Conservation (phyloP, 2,113 vertebrate species). For the Orthonyx spaldingii region DNA sequence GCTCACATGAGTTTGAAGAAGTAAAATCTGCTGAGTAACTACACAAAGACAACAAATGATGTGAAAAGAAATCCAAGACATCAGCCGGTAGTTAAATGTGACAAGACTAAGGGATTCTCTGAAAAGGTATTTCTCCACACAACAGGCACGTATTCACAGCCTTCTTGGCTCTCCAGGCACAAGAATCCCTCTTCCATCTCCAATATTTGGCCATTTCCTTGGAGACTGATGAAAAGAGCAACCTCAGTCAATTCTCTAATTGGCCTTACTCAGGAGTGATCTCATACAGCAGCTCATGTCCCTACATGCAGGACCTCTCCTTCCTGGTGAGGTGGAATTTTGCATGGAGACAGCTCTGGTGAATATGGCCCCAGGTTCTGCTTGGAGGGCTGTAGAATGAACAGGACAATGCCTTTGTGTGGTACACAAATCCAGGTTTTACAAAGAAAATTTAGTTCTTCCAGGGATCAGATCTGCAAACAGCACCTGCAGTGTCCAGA, state of each 20-base stretch:
- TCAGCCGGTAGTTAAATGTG: not conserved
- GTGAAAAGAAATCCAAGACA: not conserved
- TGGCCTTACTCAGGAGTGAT: not conserved
- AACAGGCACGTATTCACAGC: fast-evolving
- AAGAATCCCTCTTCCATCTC: not conserved
- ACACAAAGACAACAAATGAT: not conserved
- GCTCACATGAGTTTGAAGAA: not conserved
- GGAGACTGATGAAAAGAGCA: not conserved
- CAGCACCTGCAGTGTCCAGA: not conserved
- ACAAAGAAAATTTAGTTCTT: not conserved
- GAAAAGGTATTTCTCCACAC: not conserved
- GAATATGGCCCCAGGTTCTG: not conserved
- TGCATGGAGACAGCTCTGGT: not conserved
- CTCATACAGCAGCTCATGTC: not conserved
- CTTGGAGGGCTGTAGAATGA: not conserved
- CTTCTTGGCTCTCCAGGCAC: not conserved
- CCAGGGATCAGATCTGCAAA: not conserved
- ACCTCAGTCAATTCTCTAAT: not conserved
- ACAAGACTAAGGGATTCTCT: not conserved
- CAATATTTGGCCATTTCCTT: not conserved
- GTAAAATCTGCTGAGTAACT: not conserved
- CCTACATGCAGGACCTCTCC: not conserved
- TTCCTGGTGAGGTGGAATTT: not conserved
- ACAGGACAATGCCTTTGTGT: not conserved
- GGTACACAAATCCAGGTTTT: not conserved